Percentiles rank a stretch among this genome's conserved stretches.
Conservation (phyloP, 2,797 vertebrate genomes). For the Acipenser ruthenus region DNA sequence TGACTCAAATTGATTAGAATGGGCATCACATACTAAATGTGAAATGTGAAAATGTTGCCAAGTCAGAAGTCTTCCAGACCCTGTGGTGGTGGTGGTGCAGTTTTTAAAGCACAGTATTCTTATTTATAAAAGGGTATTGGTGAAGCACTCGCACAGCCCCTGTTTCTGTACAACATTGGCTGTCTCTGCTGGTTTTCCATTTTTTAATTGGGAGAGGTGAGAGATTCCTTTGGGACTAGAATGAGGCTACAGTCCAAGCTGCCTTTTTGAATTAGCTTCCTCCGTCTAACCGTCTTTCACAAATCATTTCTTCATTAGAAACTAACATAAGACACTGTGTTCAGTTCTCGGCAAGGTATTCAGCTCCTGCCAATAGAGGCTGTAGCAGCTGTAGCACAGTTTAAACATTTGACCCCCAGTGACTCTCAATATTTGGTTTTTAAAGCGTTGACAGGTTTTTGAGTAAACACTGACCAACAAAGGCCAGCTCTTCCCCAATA, state of each 20-base stretch:
- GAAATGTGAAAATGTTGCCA: too few relatives aligned
- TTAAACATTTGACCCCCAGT: constrained; percentile 49
- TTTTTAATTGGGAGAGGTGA: constrained; percentile 23
- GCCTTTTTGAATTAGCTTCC: constrained; percentile 49
- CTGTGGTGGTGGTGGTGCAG: too few relatives aligned
- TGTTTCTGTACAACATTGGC: constrained; percentile 25
- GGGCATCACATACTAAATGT: too few relatives aligned
- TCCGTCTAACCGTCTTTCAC: constrained; percentile 41
- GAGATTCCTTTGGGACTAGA: constrained; percentile 27
- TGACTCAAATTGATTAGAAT: too few relatives aligned
- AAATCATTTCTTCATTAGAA: constrained; percentile 56
- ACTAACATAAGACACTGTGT: constrained; percentile 43
- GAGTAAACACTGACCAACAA: constrained; percentile 45
- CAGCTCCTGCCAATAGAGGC: constrained; percentile 43
- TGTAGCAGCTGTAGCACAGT: constrained; percentile 53
- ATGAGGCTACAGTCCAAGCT: constrained; percentile 42
- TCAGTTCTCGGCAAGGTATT: constrained; percentile 44
- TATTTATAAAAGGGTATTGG: too few relatives aligned
- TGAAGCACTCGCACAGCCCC: constrained; percentile 1
- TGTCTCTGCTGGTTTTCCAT: constrained; percentile 34
- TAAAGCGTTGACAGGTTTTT: constrained; percentile 44
- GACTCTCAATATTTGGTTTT: constrained; percentile 48
- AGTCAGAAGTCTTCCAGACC: too few relatives aligned
- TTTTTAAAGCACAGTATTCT: too few relatives aligned
- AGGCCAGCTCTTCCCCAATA: constrained; percentile 41